Evolutionary conservation across 1,140 invertebrate genomes (phyloP).

Genomic region (Diorhabda sublineata): DNA sequence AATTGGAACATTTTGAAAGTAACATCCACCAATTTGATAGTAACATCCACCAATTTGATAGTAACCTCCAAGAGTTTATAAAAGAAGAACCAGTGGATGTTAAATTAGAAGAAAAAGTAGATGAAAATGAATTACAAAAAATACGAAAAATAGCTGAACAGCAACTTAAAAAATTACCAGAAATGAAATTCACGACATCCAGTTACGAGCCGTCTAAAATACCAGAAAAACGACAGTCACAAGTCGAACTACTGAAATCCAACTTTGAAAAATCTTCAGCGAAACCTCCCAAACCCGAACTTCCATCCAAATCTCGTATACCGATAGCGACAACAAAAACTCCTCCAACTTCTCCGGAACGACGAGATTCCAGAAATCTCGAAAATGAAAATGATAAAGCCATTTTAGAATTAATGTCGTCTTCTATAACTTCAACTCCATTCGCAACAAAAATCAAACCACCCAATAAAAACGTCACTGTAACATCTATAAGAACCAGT

Average conservation of each 20-base stretch:
- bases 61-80: constrained; percentile 25
- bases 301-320: constrained; percentile 31
- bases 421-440: constrained; percentile 36
- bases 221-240: constrained; percentile 49
- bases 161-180: constrained; percentile 45
- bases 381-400: constrained; percentile 42
- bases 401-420: constrained; percentile 42
- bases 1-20: constrained; percentile 33
- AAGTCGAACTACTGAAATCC: constrained; percentile 47
- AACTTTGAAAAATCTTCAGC: constrained; percentile 48
- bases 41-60: constrained; percentile 33
- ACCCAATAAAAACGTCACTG: constrained; percentile 40
- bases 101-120: constrained; percentile 33
- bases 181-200: constrained; percentile 57
- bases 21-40: constrained; percentile 38
- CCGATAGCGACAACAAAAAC: constrained; percentile 41
- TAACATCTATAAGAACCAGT: constrained; percentile 44
- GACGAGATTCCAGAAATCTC: constrained; percentile 39
- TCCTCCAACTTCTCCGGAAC: constrained; percentile 42
- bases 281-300: constrained; percentile 25
- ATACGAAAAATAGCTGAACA: constrained; percentile 45
- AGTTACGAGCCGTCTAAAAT: constrained; percentile 53
- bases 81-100: constrained; percentile 22
- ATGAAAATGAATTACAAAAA: constrained; percentile 41
- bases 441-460: constrained; percentile 32